A percentile compares a stretch with the other conserved stretches of the same genome.
Conservation (phyloP, 1,140 invertebrate genomes). For the Phocides pigmalion region DNA sequence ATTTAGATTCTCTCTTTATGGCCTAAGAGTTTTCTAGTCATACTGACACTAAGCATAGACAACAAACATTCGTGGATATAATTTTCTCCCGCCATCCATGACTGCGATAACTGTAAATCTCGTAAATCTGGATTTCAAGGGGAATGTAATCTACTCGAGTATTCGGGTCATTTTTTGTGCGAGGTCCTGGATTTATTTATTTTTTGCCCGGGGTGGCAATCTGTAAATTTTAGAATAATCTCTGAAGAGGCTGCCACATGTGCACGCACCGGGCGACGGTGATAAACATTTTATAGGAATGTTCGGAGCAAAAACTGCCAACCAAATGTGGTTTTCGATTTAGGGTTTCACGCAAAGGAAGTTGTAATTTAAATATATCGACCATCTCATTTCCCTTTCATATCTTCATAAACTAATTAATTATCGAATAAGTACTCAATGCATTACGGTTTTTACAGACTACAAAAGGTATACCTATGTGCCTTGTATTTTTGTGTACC, state of each 20-base stretch:
- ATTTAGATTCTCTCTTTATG: too few species aligned
- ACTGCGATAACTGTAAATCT: constrained; percentile 58
- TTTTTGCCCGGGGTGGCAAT: constrained; percentile 80
- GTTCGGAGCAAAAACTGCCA: constrained; percentile 72
- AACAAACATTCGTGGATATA: background rate
- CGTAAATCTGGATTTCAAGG: constrained; percentile 51
- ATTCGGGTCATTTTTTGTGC: constrained; percentile 74
- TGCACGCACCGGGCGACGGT: constrained; percentile 56
- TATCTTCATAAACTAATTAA: constrained; percentile 16
- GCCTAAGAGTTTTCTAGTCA: too few species aligned
- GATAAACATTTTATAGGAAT: constrained; percentile 83
- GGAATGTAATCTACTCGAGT: constrained; percentile 63
- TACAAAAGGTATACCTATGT: too few species aligned
- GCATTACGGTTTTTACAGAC: too few species aligned
- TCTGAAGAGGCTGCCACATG: constrained; percentile 70
- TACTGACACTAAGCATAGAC: background rate
- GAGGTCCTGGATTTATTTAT: constrained; percentile 59
- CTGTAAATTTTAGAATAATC: constrained; percentile 81
- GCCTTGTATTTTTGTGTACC: too few species aligned
- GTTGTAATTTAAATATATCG: constrained; percentile 73
- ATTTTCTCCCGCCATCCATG: constrained; percentile 7
- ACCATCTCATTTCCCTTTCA: constrained; percentile 32
- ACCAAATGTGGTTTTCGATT: constrained; percentile 73
- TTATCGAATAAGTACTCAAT: background rate
- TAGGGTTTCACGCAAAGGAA: constrained; percentile 63